Percentiles rank a stretch among this genome's conserved stretches.
phyloP scores from a whole-genome alignment of 2,888 invertebrate genomes.

The Tiphia femorata region DNA sequence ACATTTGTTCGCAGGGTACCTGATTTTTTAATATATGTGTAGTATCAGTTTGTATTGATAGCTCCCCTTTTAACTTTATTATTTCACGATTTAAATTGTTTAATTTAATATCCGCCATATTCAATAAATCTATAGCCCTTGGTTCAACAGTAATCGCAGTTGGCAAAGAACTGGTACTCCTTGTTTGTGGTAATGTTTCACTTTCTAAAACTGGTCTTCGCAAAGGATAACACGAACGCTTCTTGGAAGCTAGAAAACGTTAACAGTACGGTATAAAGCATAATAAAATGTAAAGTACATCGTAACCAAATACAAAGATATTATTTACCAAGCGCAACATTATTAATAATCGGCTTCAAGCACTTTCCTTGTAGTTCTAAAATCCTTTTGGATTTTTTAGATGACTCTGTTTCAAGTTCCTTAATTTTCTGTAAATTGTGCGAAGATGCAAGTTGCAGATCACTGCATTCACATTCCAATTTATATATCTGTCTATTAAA shows the following conservation, averaged over 20 bases:
- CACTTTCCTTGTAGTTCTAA: slow-evolving; percentile 69
- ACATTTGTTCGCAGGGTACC: slow-evolving; percentile 48
- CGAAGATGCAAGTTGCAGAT: slow-evolving; percentile 73
- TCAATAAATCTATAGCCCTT: slow-evolving; percentile 56
- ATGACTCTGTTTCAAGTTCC: slow-evolving; percentile 75
- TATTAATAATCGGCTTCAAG: slow-evolving; percentile 62
- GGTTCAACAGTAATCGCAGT: slow-evolving; percentile 55
- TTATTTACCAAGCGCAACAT: slow-evolving; percentile 54
- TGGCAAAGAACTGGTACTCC: slow-evolving; percentile 42
- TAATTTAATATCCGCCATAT: slow-evolving; percentile 64
- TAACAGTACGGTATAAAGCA: too few species aligned
- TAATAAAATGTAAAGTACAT: neutral
- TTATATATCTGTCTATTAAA: slow-evolving; percentile 70
- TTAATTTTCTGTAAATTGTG: slow-evolving; percentile 73
- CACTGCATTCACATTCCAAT: slow-evolving; percentile 73
- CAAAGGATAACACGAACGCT: slow-evolving; percentile 59
- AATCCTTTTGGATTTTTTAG: slow-evolving; percentile 72
- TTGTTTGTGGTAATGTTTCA: slow-evolving; percentile 54
- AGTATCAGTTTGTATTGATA: slow-evolving; percentile 58
- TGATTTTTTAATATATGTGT: slow-evolving; percentile 58
- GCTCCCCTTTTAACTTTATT: slow-evolving; percentile 60
- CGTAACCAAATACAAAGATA: slow-evolving; percentile 8
- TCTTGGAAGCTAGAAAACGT: slow-evolving; percentile 50
- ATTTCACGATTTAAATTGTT: slow-evolving; percentile 62
- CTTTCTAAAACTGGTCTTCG: slow-evolving; percentile 57